A percentile compares a stretch with the other conserved stretches of the same genome.
phyloP scores from a whole-genome alignment of 1,140 invertebrate genomes.

The Holotrichia oblita region DNA sequence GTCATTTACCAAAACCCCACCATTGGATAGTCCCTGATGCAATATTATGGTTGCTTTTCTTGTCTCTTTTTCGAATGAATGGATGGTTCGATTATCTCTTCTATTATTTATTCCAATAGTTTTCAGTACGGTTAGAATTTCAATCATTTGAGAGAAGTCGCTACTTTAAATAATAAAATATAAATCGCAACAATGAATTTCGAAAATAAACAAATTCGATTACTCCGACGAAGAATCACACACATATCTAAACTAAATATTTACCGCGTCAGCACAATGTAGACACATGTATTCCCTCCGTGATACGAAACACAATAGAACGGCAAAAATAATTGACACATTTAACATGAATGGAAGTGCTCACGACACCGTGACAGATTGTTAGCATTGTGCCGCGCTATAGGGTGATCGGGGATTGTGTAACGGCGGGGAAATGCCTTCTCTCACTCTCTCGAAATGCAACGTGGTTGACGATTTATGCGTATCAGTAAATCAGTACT shows the following conservation, averaged over 20 bases:
- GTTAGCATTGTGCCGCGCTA: neutral
- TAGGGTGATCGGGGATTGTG: neutral
- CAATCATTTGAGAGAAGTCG: too few relatives aligned
- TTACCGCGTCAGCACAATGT: neutral
- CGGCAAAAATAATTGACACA: conserved; percentile 7
- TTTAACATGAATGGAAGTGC: neutral
- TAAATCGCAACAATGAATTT: too few relatives aligned
- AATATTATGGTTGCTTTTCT: neutral
- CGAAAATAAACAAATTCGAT: too few relatives aligned
- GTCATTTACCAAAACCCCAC: conserved; percentile 26
- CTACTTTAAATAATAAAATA: too few relatives aligned
- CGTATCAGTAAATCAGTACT: conserved; percentile 13
- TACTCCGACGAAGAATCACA: neutral
- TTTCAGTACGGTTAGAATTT: too few relatives aligned
- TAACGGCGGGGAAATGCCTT: neutral
- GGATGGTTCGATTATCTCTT: too few relatives aligned
- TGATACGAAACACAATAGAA: neutral
- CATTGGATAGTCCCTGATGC: neutral
- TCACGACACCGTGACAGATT: conserved; percentile 10
- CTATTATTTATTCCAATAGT: too few relatives aligned
- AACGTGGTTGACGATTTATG: conserved; percentile 23
- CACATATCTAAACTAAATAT: neutral
- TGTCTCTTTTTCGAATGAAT: too few relatives aligned
- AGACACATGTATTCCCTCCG: neutral
- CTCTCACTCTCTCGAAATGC: neutral